These are phyloP conservation scores for Coturnix japonica DNA, from an alignment of 2,113 vertebrate species.

Conservation along the genomic window DNA sequence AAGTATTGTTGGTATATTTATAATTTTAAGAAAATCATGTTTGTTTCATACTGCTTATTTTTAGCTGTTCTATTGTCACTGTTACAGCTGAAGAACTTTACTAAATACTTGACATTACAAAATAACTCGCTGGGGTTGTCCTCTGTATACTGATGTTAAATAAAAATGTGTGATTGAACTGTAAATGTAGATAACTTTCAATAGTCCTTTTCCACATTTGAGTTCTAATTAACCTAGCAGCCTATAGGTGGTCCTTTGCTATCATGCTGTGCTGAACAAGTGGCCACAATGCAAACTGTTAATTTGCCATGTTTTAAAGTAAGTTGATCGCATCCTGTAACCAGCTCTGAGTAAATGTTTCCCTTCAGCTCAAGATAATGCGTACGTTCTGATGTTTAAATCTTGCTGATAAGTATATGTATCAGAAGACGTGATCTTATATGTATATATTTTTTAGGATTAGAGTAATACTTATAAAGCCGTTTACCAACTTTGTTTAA, in stretches of 20 bases:
- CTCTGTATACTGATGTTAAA: constrained; percentile 73
- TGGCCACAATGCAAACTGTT: background rate
- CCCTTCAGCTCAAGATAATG: background rate
- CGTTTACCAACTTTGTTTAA: background rate
- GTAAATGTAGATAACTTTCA: constrained; percentile 65
- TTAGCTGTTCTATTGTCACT: constrained; percentile 71
- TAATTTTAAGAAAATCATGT: constrained; percentile 70
- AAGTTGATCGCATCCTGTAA: background rate
- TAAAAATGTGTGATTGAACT: constrained; percentile 72
- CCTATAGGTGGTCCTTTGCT: constrained; percentile 27
- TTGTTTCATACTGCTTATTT: constrained; percentile 75
- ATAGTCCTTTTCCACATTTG: constrained; percentile 62
- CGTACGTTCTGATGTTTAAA: constrained; percentile 8
- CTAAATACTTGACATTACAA: constrained; percentile 58
- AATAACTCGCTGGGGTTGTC: constrained; percentile 70
- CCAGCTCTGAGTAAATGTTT: constrained; percentile 16
- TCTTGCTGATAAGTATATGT: background rate
- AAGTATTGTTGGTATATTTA: constrained; percentile 75
- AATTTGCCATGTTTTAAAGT: constrained; percentile 14
- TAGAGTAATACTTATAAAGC: background rate
- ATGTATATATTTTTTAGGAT: background rate
- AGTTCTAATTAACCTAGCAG: constrained; percentile 54
- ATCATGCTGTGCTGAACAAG: background rate
- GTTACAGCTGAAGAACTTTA: constrained; percentile 73
- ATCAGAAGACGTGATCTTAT: too few relatives aligned